A percentile compares a stretch with the other conserved stretches of the same genome.
Evolutionary conservation across 2,797 vertebrate species (phyloP).

Genomic region (Glossophaga mutica): DNA sequence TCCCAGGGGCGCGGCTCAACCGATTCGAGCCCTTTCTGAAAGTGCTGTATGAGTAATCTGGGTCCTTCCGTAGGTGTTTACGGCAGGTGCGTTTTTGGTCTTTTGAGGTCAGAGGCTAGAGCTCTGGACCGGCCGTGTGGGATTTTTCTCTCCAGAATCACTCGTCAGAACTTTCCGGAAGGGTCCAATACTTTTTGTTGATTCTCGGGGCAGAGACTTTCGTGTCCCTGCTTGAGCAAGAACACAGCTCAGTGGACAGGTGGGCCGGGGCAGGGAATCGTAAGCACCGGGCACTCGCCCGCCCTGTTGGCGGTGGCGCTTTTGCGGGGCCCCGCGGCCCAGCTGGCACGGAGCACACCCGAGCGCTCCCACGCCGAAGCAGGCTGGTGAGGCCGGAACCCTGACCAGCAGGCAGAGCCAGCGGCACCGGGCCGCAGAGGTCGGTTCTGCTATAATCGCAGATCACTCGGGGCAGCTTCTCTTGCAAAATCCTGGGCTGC

Average conservation of each 20-base stretch:
- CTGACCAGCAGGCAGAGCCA: not conserved
- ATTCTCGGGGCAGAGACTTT: not conserved
- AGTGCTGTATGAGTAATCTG: conserved; percentile 54
- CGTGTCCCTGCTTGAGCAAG: not conserved
- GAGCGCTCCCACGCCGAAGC: rapidly evolving
- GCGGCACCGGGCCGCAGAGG: not conserved
- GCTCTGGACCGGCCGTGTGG: conserved; percentile 37
- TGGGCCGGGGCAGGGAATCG: rapidly evolving
- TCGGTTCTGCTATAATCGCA: not conserved
- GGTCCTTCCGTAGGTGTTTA: conserved; percentile 60
- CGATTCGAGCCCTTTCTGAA: conserved; percentile 47
- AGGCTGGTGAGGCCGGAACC: rapidly evolving
- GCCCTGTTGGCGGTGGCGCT: rapidly evolving
- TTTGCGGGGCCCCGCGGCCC: not conserved
- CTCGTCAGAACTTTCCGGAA: conserved; percentile 63
- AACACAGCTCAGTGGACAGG: not conserved
- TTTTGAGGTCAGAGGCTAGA: conserved; percentile 67
- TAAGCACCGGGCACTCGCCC: rapidly evolving
- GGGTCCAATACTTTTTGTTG: not conserved
- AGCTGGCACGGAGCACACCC: rapidly evolving
- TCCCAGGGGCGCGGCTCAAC: conserved; percentile 51
- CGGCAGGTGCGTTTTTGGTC: conserved; percentile 52
- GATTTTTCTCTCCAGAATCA: conserved; percentile 60
- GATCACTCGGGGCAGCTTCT: not conserved
- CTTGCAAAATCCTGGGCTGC: conserved; percentile 53